These are phyloP conservation scores for Gymnorhina tibicen DNA, from an alignment of 2,113 vertebrate species.

Conservation along the genomic window DNA sequence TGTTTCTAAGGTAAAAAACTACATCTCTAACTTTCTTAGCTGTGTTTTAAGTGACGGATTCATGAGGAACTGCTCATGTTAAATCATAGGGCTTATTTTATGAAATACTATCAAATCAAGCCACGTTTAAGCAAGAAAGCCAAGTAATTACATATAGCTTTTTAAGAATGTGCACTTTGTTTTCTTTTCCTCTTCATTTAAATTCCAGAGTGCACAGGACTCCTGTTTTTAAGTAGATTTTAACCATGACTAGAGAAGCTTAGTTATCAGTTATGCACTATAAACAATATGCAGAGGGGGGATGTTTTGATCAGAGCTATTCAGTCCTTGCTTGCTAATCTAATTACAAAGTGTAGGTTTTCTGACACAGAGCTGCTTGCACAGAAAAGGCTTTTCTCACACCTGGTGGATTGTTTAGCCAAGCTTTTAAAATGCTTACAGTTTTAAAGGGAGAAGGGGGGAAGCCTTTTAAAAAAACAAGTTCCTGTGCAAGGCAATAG, in stretches of 20 bases:
- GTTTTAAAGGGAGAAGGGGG: conserved; percentile 47
- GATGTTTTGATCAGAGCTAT: conserved; percentile 11
- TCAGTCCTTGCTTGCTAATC: conserved; percentile 74
- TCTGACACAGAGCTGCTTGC: conserved; percentile 61
- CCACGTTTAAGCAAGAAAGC: background rate
- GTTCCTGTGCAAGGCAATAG: conserved; percentile 65
- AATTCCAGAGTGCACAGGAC: background rate
- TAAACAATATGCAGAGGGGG: background rate
- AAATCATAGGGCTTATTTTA: background rate
- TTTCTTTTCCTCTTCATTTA: conserved; percentile 43
- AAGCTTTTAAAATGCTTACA: conserved; percentile 82
- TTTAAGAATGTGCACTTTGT: conserved; percentile 24
- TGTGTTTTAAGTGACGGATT: background rate
- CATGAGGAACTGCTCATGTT: background rate
- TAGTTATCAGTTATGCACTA: conserved; percentile 25
- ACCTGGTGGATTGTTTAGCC: conserved; percentile 87
- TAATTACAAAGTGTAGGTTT: conserved; percentile 76
- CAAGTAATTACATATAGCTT: background rate
- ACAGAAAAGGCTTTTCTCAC: conserved; percentile 74
- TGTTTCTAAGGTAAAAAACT: background rate
- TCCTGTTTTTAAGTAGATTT: conserved; percentile 33
- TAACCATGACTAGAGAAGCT: conserved; percentile 43
- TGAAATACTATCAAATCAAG: background rate
- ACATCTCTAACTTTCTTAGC: background rate
- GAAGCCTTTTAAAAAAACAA: conserved; percentile 64